Base-by-base conservation (phyloP, 2,797 vertebrate genomes). In the Platalea minor region DNA sequence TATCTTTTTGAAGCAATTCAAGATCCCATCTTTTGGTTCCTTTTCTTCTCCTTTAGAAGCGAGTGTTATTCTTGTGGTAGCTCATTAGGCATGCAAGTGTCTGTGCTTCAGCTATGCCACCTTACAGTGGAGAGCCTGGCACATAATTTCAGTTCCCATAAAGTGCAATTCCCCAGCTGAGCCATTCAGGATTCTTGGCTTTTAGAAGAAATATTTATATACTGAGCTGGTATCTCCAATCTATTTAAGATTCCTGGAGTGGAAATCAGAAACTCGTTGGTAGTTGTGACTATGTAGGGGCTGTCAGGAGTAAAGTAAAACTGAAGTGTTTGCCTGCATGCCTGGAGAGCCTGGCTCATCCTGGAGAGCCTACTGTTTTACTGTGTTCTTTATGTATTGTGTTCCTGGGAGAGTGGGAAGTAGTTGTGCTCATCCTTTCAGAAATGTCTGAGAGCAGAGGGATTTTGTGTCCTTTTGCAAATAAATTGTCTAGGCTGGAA, bases 211-310 rank as follows among this genome's bases (percentile, higher is more conserved):
- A 46, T 89, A 83, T 92, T 92, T 96, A 61, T 83, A 80, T 56
- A 54, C 81, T 77, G 64, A 78, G 72, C 72, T 70, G 75, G 75
- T 97, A 92, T 56, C 74, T 91, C 50, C 37, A 91, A 80, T 80
- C 86, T 96, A 31, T 57, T 95, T 97, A 94, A 95, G 78, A 95
- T 93, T 96, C 95, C 72, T 95, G 93, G 88, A 92, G 39, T 69
- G 68, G 80, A 84, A 96, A 91, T 89, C 78, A 94, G 88, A 93
- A 91, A 93, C 74, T 92, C 41, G 1, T 41, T 64, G 64, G 90
- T 95, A 89, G 70, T 70, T 92, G 86, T 94, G 86, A 88, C 78
- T 94, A 9, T 39, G 74, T 50, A 79, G 64, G 41, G 81, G 53
- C 65, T 92, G 81, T 83, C 86, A 65, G 80, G 54, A 95, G 33